Evolutionary conservation across 2,113 vertebrate species (phyloP).

Genomic region (Xiphophorus hellerii): DNA sequence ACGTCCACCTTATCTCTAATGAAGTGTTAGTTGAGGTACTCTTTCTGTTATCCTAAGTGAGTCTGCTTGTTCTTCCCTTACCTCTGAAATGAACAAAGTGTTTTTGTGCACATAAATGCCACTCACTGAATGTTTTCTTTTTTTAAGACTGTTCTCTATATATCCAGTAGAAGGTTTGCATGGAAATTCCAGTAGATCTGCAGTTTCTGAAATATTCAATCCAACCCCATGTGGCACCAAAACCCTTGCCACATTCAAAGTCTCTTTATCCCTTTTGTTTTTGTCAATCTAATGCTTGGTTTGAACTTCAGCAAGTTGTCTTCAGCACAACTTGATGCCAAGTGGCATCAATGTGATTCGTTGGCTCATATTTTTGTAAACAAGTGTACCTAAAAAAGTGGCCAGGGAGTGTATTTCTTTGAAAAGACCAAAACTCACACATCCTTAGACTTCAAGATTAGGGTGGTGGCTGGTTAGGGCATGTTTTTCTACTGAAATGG

Average conservation of each 20-base stretch:
- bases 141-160: background rate
- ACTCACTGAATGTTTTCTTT: background rate
- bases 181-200: background rate
- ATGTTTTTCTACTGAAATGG: background rate
- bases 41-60: too few species aligned
- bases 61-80: too few species aligned
- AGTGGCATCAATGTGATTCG: background rate
- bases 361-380: background rate
- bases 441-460: background rate
- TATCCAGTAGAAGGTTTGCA: background rate
- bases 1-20: background rate
- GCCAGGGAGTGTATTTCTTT: constrained; percentile 3
- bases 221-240: background rate
- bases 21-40: too few species aligned
- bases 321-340: background rate
- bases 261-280: background rate
- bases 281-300: background rate
- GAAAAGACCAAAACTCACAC: background rate
- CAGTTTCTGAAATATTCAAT: background rate
- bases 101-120: background rate
- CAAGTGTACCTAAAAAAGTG: background rate
- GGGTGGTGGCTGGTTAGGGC: background rate
- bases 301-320: background rate
- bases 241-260: background rate
- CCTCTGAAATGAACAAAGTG: too few species aligned